Conservation (phyloP, 1,140 invertebrate genomes). For the Pogonus chalceus region DNA sequence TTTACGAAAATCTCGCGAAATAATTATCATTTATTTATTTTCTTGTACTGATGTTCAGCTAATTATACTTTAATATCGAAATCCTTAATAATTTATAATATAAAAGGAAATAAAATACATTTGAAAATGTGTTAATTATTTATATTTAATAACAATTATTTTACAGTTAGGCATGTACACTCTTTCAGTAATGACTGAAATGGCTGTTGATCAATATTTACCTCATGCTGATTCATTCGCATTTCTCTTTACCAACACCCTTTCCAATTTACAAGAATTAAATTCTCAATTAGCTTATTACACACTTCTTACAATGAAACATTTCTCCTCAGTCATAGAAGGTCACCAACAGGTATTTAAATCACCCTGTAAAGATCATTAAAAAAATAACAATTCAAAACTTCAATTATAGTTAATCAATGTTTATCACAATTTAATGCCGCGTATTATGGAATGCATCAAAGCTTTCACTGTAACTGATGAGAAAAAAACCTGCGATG, state of each 20-base stretch:
- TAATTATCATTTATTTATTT: slow-evolving; percentile 11
- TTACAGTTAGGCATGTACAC: slow-evolving; percentile 54
- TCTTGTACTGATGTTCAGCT: too few relatives aligned
- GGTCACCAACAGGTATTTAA: slow-evolving; percentile 46
- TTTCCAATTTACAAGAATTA: slow-evolving; percentile 39
- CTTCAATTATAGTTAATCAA: slow-evolving; percentile 40
- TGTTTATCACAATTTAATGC: slow-evolving; percentile 51
- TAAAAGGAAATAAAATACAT: slow-evolving; percentile 9
- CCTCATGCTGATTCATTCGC: slow-evolving; percentile 44
- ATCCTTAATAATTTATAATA: not conserved
- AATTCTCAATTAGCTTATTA: slow-evolving; percentile 46
- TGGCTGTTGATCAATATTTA: slow-evolving; percentile 46
- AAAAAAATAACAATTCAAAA: slow-evolving; percentile 7
- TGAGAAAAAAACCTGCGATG: slow-evolving; percentile 46
- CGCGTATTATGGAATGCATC: slow-evolving; percentile 49
- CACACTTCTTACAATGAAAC: slow-evolving; percentile 47
- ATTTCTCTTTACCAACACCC: slow-evolving; percentile 42
- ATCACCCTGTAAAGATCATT: not conserved
- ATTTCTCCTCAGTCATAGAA: slow-evolving; percentile 46
- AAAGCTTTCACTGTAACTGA: slow-evolving; percentile 45
- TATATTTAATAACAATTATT: too few relatives aligned
- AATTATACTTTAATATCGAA: slow-evolving; percentile 13
- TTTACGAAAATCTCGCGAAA: not conserved
- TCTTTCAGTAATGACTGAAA: slow-evolving; percentile 51
- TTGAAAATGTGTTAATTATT: slow-evolving; percentile 12